Evolutionary conservation across 2,113 vertebrate genomes (phyloP).

Genomic region (Telmatochromis sp.): DNA sequence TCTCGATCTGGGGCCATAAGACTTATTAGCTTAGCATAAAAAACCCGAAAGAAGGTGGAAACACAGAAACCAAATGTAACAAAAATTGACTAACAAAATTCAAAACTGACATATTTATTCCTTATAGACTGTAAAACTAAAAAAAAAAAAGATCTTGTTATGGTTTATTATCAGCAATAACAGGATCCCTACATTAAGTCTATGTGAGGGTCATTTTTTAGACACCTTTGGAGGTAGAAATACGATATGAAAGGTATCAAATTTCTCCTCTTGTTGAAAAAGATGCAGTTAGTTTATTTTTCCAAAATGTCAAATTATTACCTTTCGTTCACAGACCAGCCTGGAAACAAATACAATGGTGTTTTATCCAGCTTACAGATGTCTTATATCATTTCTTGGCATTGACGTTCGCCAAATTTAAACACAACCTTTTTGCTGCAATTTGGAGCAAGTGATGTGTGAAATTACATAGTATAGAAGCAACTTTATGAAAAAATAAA

Average conservation of each 20-base stretch:
- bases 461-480: constrained; percentile 20
- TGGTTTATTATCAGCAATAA: neutral
- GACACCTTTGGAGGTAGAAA: neutral
- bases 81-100: neutral
- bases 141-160: neutral
- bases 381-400: constrained; percentile 5
- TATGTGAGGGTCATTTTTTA: neutral
- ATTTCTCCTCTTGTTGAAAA: neutral
- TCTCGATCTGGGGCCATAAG: too few species aligned
- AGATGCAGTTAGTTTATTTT: neutral
- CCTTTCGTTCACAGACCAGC: neutral
- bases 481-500: neutral
- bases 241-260: neutral
- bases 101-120: neutral
- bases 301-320: neutral
- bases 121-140: neutral
- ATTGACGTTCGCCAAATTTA: neutral
- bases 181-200: neutral
- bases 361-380: neutral
- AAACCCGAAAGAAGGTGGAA: neutral
- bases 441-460: constrained; percentile 24
- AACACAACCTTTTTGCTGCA: constrained; percentile 20
- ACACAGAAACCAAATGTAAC: neutral
- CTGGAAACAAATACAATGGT: neutral
- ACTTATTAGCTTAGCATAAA: neutral